Percentiles rank a stretch among this genome's conserved stretches.
These are phyloP conservation scores for Chlorops oryzae DNA, from an alignment of 1,140 invertebrate species.

Conservation along the genomic window DNA sequence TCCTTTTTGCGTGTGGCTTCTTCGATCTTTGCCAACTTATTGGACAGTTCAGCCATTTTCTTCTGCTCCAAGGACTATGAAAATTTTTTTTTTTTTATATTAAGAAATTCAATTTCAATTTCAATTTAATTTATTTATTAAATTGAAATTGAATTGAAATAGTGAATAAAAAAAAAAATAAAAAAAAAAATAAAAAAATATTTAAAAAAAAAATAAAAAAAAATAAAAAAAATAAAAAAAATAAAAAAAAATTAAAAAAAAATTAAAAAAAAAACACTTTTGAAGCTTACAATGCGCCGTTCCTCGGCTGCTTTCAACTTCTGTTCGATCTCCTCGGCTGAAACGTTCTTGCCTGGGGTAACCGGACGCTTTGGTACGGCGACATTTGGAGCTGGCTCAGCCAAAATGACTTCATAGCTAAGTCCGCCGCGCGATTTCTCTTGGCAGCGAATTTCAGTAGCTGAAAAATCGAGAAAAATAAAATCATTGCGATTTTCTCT, in stretches of 20 bases:
- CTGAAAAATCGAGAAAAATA: conserved; percentile 50
- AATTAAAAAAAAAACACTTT: not conserved
- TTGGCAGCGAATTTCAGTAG: conserved; percentile 81
- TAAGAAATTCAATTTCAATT: too few species aligned
- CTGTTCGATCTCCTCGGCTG: conserved; percentile 79
- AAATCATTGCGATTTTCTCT: not conserved
- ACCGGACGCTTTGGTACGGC: conserved; percentile 58
- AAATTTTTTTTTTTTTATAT: too few species aligned
- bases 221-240: not conserved
- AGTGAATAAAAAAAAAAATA: not conserved
- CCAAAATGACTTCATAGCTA: conserved; percentile 88
- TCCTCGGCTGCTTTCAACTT: conserved; percentile 88
- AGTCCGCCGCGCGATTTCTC: conserved; percentile 83
- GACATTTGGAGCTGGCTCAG: conserved; percentile 64
- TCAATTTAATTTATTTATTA: not conserved
- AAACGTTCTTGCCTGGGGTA: conserved; percentile 55
- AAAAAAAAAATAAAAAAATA: not conserved
- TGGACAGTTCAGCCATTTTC: conserved; percentile 73
- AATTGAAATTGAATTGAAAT: not conserved
- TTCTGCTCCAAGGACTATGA: conserved; percentile 71
- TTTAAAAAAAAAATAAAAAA: conserved; percentile 1
- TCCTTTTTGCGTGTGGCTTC: conserved; percentile 84
- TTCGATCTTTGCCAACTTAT: conserved; percentile 78
- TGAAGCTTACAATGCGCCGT: conserved; percentile 67
- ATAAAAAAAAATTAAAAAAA: not conserved